phyloP scores from a whole-genome alignment of 2,888 invertebrate species.

The Oligia strigilis region DNA sequence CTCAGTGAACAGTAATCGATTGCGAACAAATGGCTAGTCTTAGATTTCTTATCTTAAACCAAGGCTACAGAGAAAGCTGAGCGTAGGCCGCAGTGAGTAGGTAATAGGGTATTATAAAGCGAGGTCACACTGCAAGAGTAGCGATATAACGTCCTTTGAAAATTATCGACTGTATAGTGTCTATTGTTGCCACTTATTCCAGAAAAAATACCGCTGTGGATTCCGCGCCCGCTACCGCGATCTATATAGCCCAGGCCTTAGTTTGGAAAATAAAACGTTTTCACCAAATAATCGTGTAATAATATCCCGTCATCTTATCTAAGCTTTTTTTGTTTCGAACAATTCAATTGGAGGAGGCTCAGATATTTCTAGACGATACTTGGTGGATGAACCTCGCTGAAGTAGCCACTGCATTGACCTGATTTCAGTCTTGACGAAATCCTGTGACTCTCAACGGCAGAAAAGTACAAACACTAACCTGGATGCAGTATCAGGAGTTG shows the following conservation, averaged over 20 bases:
- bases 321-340: slow-evolving; percentile 46
- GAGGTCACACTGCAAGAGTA: not conserved
- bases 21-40: slow-evolving; percentile 38
- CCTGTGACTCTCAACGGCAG: no score
- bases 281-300: slow-evolving; percentile 36
- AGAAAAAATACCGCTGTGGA: not conserved
- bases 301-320: slow-evolving; percentile 35
- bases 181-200: not conserved
- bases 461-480: no score
- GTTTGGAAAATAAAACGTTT: slow-evolving; percentile 23
- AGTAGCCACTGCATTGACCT: no score
- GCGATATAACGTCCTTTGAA: not conserved
- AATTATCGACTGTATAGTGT: not conserved
- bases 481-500: no score
- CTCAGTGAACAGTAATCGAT: slow-evolving; percentile 47
- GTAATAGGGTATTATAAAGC: not conserved
- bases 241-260: not conserved
- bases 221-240: not conserved
- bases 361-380: slow-evolving; percentile 36
- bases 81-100: not conserved
- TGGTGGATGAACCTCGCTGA: no score
- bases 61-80: not conserved
- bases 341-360: slow-evolving; percentile 29
- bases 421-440: no score
- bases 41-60: slow-evolving; percentile 12